Evolutionary conservation across 1,140 invertebrate genomes (phyloP), one percentile per base, ranked within the genome.

Genomic region (Uloborus diversus): DNA sequence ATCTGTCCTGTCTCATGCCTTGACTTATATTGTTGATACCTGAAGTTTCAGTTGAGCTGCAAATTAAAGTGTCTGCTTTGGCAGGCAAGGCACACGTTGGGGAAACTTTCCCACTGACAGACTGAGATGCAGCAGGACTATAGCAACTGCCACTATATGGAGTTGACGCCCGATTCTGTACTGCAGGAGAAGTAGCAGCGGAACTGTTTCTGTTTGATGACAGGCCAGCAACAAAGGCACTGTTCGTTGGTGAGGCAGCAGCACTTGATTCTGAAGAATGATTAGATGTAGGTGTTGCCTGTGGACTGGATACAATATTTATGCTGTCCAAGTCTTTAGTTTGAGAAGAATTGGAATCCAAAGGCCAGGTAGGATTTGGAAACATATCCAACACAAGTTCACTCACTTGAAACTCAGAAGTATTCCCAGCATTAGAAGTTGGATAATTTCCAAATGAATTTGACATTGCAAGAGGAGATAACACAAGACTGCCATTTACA

Each of bases 311-410:
- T 1, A 57, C 73, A 5, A 56, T 47, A 57, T 62, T 66, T 3
- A 47, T 30, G 42, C 61, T 56, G 14, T 78, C 73, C 13, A 32
- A 65, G 28, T 78, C 73, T 28, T 66, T 78, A 13, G 62, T 56
- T 56, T 78, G 73, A 11, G 73, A 11, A 17, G 61, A 65, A 25
- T n/a, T 30, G 13, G 64, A 42, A 9, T 71, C 68, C 2, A 80
- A 5, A 37, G 33, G 51, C 79, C 79, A 81, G 27, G 37, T 75
- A 17, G 61, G 47, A 27, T 17, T 23, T 20, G 69, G 79, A 51
- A 81, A 75, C 4, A 81, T 49, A 30, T 81, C 79, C 23, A 81
- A 23, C 17, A 49, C 42, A 53, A 81, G 61, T 17, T 81, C 79
- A 68, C 35, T 30, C 11, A 81, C 23, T 23, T 25, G 30, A 49